phyloP scores from a whole-genome alignment of 2,888 invertebrate genomes.

The Stenichneumon culpator region DNA sequence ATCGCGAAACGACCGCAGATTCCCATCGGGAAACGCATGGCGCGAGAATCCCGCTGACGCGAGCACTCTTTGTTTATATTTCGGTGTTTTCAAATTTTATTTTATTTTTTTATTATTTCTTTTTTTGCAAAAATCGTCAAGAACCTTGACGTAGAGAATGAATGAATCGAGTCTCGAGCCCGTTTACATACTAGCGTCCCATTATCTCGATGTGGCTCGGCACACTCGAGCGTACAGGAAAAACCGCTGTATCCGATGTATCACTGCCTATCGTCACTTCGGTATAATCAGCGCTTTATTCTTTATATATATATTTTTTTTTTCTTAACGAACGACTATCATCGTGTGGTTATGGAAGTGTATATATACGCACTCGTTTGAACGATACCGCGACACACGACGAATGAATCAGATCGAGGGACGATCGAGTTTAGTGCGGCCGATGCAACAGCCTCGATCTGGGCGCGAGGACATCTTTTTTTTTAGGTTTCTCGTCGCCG shows the following conservation, averaged over 20 bases:
- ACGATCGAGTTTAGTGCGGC: not conserved
- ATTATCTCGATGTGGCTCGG: conserved; percentile 1
- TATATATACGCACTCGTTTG: not conserved
- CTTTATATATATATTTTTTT: not conserved
- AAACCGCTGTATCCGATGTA: conserved; percentile 32
- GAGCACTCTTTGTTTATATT: no score
- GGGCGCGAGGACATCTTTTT: conserved; percentile 17
- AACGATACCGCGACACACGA: not conserved
- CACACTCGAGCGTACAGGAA: conserved; percentile 8
- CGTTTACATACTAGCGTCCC: not conserved
- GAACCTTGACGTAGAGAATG: conserved; percentile 1
- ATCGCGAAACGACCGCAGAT: not conserved
- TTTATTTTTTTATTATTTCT: not conserved
- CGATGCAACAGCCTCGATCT: not conserved
- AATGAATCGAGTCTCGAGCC: conserved; percentile 9
- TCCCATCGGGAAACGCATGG: not conserved
- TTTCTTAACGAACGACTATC: not conserved
- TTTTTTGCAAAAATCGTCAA: not conserved
- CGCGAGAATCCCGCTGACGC: not conserved
- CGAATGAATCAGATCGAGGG: conserved; percentile 1
- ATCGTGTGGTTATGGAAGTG: conserved; percentile 1
- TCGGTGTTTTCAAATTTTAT: not conserved
- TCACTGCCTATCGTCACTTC: conserved; percentile 22
- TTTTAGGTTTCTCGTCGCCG: not conserved
- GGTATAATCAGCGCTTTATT: conserved; percentile 8